Base-by-base conservation (phyloP, 2,797 vertebrate genomes). In the Betta splendens region DNA sequence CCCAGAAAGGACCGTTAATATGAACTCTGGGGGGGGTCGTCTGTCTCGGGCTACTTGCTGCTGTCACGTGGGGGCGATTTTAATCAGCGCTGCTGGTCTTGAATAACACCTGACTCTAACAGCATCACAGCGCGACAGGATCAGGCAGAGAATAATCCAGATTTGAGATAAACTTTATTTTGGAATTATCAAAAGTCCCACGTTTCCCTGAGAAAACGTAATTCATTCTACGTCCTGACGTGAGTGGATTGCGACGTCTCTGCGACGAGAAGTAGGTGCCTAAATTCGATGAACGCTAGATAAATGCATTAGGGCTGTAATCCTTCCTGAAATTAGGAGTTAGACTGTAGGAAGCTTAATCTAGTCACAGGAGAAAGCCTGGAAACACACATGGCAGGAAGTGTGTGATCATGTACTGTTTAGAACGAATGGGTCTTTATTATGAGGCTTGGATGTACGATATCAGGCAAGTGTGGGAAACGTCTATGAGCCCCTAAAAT, bases 11-110 rank as follows among this genome's bases (percentile, higher is more conserved):
- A 60, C 79, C 75, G 88, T 80, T 75, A 73, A 84, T 77, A 68
- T 22, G 45, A 71, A 48, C 53, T 42, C 80, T 71, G 69, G 9
- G 1, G 73, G 83, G 84, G 79, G 70, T 82, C 81, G 91, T 89
- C 80, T 74, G 56, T 87, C 83, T 87, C 55, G 18, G 63, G 69
- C 64, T 82, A 75, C 69, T 80, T 80, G 59, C 55, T 68, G 61
- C 69, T 81, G 81, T 85, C 81, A 77, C 62, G n/a, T 28, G 50
- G 44, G 33, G 15, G 33, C 20, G 36, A 3, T 46, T 36, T 66
- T 12, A n/a, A n/a, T n/a, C n/a, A n/a, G 25, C 18, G 16, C 17
- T 39, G 26, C 18, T 59, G 43, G 63, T 46, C 49, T 11, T 59
- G 55, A 61, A 47, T 45, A 51, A 53, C 1, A 40, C 59, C 53